These are phyloP conservation scores for Amphipoea oculea DNA, from an alignment of 2,888 invertebrate genomes.

Conservation along the genomic window DNA sequence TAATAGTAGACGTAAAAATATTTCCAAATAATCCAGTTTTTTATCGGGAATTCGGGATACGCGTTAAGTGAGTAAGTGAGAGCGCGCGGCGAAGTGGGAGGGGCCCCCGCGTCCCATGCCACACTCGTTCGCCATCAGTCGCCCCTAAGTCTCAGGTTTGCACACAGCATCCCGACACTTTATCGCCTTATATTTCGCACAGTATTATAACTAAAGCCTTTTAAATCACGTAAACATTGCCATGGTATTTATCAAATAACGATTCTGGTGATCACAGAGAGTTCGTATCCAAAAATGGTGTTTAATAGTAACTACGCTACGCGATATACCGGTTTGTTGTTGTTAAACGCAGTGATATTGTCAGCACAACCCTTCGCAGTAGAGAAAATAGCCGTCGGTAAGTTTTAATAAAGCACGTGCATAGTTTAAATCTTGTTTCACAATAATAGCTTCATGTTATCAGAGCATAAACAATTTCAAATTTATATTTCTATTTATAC, in stretches of 20 bases:
- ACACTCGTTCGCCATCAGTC: constrained; percentile 84
- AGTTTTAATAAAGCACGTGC: constrained; percentile 69
- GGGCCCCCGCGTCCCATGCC: constrained; percentile 80
- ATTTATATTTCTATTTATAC: not conserved
- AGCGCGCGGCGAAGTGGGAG: constrained; percentile 73
- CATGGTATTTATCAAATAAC: constrained; percentile 54
- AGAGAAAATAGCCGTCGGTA: constrained; percentile 89
- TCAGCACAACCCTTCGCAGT: constrained; percentile 83
- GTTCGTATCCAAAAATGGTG: constrained; percentile 70
- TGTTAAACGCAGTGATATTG: constrained; percentile 77
- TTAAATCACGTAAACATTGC: constrained; percentile 52
- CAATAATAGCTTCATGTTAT: constrained; percentile 23
- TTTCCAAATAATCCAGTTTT: constrained; percentile 34
- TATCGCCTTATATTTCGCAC: constrained; percentile 71
- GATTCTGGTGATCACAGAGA: constrained; percentile 19
- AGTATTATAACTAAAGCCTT: constrained; percentile 64
- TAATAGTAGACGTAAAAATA: constrained; percentile 5
- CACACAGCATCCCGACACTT: constrained; percentile 85
- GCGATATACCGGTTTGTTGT: constrained; percentile 78
- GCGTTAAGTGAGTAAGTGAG: constrained; percentile 73
- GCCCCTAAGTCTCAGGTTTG: constrained; percentile 89
- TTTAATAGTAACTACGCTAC: constrained; percentile 64
- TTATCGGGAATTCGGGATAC: constrained; percentile 43
- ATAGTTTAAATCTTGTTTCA: constrained; percentile 5
- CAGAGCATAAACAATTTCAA: not conserved